Base-by-base conservation (phyloP, 2,113 vertebrate genomes). In the Pavo muticus region DNA sequence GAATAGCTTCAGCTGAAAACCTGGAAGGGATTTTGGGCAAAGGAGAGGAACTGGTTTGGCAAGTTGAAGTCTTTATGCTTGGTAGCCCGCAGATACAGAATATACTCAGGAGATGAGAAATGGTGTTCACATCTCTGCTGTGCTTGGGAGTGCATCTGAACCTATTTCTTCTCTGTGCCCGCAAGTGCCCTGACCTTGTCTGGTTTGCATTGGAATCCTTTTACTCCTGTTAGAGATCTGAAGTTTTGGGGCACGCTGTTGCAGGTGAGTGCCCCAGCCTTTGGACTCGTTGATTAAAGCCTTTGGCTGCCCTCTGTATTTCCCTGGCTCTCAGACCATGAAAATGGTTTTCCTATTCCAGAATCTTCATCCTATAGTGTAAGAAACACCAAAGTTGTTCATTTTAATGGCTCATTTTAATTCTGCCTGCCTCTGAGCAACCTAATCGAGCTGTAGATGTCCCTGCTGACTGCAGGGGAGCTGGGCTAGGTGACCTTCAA, bases 121-220 rank as follows among this genome's bases (percentile, higher is more conserved):
- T 0, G 0, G 18, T 14, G 24, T 87, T 35, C 67, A 14, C 35
- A 60, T 73, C 42, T 4, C 29, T 57, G 68, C 37, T 57, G 54
- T n/a, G 59, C 32, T 35, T 47, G 32, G 14, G 67, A 35, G 32
- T 11, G 15, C 21, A 24, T 47, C 45, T 60, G 57, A 84, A 57
- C 30, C 25, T 50, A 1, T 32, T 72, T 44, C 35, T 63, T 81
- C 11, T 47, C 17, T 0, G 0, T 32, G 61, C 42, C 50, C 27
- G 3, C 3, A 0, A 45, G 59, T 18, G 24, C 79, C 68, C 21
- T 35, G 14, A 11, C 0, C 0, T 15, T 2, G 0, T n/a, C 24
- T 30, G 9, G 18, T 75, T 48, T 76, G 15, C 6, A 4, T 0
- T 14, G 35, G 40, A 52, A 23, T 77, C 59, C 17, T 57, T 65